phyloP scores from a whole-genome alignment of 2,797 vertebrate species.

The Danio choprae region DNA sequence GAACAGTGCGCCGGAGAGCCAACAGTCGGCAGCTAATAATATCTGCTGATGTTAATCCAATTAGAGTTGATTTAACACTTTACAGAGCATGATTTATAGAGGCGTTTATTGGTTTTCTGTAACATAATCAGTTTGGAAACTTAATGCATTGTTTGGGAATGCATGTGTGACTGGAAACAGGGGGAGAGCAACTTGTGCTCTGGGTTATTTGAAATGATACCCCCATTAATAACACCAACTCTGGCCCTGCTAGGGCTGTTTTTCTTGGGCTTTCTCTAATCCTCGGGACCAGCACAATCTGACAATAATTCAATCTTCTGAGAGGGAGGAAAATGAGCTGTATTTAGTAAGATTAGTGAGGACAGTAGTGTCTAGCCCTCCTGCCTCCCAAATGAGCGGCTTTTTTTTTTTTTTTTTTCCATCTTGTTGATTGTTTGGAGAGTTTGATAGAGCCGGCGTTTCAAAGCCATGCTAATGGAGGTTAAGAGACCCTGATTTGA shows the following conservation, averaged over 20 bases:
- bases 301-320: constrained; percentile 88
- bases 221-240: constrained; percentile 83
- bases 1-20: constrained; percentile 80
- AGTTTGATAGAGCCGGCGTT: constrained; percentile 81
- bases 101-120: constrained; percentile 90
- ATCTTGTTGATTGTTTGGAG: constrained; percentile 85
- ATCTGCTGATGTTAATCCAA: constrained; percentile 88
- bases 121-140: constrained; percentile 88
- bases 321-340: constrained; percentile 86
- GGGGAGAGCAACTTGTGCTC: constrained; percentile 81
- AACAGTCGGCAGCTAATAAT: constrained; percentile 82
- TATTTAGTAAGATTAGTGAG: constrained; percentile 86
- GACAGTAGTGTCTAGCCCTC: constrained; percentile 82
- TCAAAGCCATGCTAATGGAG: constrained; percentile 85
- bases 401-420: constrained; percentile 75
- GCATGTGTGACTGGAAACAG: constrained; percentile 83
- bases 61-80: constrained; percentile 90
- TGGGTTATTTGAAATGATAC: constrained; percentile 87
- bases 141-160: constrained; percentile 90
- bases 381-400: constrained; percentile 79
- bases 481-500: constrained; percentile 85
- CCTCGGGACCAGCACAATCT: constrained; percentile 66
- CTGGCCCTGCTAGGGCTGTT: constrained; percentile 64
- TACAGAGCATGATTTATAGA: constrained; percentile 87
- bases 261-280: constrained; percentile 60